Base-by-base conservation (phyloP, 2,113 vertebrate genomes). In the Chaenogobius annularis region DNA sequence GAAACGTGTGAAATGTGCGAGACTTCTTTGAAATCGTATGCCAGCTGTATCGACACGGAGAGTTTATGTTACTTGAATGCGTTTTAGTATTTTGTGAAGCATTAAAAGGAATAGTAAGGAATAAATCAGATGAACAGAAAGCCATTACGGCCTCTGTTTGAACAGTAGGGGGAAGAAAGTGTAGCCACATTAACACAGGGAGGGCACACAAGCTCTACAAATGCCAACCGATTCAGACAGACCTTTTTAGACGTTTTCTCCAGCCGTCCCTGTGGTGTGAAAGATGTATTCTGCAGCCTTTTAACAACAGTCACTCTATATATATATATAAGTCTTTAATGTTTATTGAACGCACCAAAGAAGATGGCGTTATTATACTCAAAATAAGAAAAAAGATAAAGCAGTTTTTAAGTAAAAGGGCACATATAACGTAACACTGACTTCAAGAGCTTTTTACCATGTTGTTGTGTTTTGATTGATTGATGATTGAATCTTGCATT, bases 21-120 rank as follows among this genome's bases (percentile, higher is more conserved):
- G 46, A 69, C 72, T 59, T 82, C 68, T 72, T 46, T 23, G 10
- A 26, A 7, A 37, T 11, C 64, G 15, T 35, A 17, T 10, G 1
- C 13, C 23, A 3, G 13, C 26, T 17, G 5, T 20, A 63, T 43
- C 40, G 61, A 11, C 35, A 43, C 35, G 6, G 6, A 3, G n/a
- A n/a, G 6, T 4, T 17, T 8, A 19, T 40, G 37, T 40, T 9
- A 40, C 37, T 40, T 40, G 6, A 31, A 31, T 31, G 4, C 26
- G 26, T 2, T 31, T 31, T 40, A 40, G 37, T 40, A 40, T 40
- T 40, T 40, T 3, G 44, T 46, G 10, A 46, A 10, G 7, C 2
- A 12, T 13, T 46, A 56, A 22, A 23, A 58, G 55, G 22, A 26
- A 11, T 26, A 26, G 22, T 63, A 6, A 11, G 35, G 8, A 43